phyloP scores from a whole-genome alignment of 37 sponge, comb jelly and placozoan genomes.

The Halisarca cf. caerulea region DNA sequence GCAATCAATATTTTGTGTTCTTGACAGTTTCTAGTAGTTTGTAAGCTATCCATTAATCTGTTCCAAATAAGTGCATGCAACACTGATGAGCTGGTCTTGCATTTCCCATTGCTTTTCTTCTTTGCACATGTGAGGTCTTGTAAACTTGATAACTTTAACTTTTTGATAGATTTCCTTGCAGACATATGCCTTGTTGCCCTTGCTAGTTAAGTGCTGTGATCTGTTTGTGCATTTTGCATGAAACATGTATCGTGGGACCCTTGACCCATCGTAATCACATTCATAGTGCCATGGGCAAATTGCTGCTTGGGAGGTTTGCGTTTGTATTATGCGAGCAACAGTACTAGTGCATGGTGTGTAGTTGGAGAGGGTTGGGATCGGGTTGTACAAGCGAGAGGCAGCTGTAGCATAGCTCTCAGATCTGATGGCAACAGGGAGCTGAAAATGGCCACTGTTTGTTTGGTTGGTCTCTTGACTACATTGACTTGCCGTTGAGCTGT shows the following conservation, averaged over 20 bases:
- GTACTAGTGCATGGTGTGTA: not conserved
- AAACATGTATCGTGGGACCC: constrained; percentile 60
- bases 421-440: too few relatives aligned
- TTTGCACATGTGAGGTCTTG: not conserved
- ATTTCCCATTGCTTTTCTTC: not conserved
- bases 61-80: not conserved
- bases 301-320: not conserved
- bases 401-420: too few relatives aligned
- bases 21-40: too few relatives aligned
- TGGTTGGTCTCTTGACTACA: not conserved
- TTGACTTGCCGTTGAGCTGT: too few relatives aligned
- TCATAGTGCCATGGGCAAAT: constrained; percentile 41
- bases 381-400: not conserved
- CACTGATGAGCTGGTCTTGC: not conserved
- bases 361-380: not conserved
- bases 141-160: not conserved
- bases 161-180: not conserved
- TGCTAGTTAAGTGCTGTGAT: not conserved
- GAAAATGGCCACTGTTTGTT: too few relatives aligned
- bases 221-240: constrained; percentile 37
- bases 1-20: too few relatives aligned
- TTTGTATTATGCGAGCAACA: not conserved
- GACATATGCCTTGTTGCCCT: not conserved
- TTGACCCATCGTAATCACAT: constrained; percentile 54
- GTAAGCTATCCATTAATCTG: too few relatives aligned